These are phyloP conservation scores for Hypomesus transpacificus DNA, from an alignment of 2,113 vertebrate species.

Conservation along the genomic window DNA sequence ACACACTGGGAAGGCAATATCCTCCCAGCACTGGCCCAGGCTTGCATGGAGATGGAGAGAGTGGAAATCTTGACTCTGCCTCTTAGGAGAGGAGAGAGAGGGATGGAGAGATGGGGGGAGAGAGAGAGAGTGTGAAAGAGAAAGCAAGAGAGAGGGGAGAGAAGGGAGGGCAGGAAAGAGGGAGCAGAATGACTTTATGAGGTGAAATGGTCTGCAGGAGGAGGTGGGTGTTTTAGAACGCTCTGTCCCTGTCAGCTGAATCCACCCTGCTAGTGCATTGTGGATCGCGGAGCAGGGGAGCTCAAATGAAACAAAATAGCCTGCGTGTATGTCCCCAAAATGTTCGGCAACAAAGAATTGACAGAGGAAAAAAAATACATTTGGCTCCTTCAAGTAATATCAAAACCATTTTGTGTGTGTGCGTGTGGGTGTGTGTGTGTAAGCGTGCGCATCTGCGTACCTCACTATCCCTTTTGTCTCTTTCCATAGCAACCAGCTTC, in stretches of 20 bases:
- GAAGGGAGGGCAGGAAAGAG: neutral
- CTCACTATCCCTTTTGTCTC: conserved; percentile 84
- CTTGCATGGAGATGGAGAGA: neutral
- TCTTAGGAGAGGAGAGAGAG: conserved; percentile 10
- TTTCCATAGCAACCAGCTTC: conserved; percentile 83
- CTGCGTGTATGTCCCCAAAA: too few relatives aligned
- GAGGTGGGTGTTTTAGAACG: conserved; percentile 17
- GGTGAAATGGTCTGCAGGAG: conserved; percentile 66
- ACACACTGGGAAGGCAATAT: conserved; percentile 21
- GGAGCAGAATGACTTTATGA: conserved; percentile 15
- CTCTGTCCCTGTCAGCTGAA: too few relatives aligned
- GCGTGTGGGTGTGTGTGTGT: neutral
- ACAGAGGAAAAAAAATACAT: too few relatives aligned
- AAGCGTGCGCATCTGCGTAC: conserved; percentile 56
- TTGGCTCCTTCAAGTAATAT: too few relatives aligned
- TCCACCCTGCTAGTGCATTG: too few relatives aligned
- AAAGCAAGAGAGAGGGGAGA: too few relatives aligned
- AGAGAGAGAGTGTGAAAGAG: too few relatives aligned
- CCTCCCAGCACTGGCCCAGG: neutral
- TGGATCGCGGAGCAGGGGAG: neutral
- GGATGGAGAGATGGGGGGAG: too few relatives aligned
- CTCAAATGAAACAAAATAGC: too few relatives aligned
- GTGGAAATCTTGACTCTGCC: conserved; percentile 48
- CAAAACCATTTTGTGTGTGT: neutral
- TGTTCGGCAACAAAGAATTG: too few relatives aligned